A percentile compares a stretch with the other conserved stretches of the same genome.
Conservation (phyloP, 2,888 invertebrate genomes). For the Cybosia mesomella region DNA sequence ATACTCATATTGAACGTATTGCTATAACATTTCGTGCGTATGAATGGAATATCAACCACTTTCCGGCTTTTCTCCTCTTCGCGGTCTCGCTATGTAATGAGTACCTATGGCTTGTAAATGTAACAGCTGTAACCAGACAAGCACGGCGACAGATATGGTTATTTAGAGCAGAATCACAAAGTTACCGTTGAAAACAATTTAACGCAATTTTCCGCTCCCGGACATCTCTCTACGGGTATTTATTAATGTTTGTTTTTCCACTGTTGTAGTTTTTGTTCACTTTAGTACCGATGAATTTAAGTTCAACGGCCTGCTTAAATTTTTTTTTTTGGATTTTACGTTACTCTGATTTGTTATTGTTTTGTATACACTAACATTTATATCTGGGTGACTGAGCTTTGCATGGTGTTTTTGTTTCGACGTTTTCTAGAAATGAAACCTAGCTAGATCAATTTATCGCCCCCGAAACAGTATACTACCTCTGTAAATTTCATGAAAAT, state of each 20-base stretch:
- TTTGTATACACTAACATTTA: no score
- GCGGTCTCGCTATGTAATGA: not conserved
- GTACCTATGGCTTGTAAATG: not conserved
- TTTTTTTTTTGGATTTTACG: constrained; percentile 13
- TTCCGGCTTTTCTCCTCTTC: no score
- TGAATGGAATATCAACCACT: no score
- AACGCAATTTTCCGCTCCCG: constrained; percentile 18
- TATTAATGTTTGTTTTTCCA: constrained; percentile 41
- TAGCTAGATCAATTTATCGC: no score
- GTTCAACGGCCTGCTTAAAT: constrained; percentile 36
- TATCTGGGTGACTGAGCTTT: no score
- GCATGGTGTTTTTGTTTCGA: no score
- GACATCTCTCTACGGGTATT: constrained; percentile 23
- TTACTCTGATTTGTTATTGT: constrained; percentile 1
- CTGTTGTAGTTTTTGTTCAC: constrained; percentile 38
- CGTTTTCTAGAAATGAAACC: no score
- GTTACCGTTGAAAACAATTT: constrained; percentile 30
- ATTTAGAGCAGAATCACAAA: constrained; percentile 15
- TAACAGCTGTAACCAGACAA: not conserved
- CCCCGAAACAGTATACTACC: no score
- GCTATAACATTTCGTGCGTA: no score
- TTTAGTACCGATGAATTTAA: constrained; percentile 22
- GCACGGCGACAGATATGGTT: constrained; percentile 5
- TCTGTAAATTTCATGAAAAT: no score
- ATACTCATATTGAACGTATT: no score